Evolutionary conservation across 2,888 invertebrate genomes (phyloP).

Genomic region (Orthosia gracilis): DNA sequence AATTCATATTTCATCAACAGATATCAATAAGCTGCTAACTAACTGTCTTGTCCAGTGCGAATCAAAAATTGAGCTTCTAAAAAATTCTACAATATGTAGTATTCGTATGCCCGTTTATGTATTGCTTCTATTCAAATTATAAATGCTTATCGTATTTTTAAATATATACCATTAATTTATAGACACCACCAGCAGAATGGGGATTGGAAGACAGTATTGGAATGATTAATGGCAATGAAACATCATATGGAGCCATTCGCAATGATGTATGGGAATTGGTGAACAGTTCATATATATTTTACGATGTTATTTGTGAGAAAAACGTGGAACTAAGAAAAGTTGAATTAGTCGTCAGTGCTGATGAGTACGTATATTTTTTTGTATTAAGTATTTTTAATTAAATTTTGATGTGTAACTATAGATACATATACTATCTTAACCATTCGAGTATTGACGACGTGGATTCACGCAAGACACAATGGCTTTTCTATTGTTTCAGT

Average conservation of each 20-base stretch:
- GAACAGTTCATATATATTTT: constrained; percentile 80
- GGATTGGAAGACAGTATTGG: constrained; percentile 61
- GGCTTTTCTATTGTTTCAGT: too few relatives aligned
- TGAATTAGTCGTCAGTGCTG: constrained; percentile 73
- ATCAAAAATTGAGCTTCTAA: constrained; percentile 30
- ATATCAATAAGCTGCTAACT: not conserved
- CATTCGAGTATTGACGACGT: too few relatives aligned
- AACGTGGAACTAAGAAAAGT: constrained; percentile 74
- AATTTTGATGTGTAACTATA: not conserved
- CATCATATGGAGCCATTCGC: constrained; percentile 75
- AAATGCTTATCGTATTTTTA: not conserved
- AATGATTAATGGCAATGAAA: constrained; percentile 59
- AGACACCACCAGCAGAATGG: constrained; percentile 75
- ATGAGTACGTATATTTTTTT: constrained; percentile 73
- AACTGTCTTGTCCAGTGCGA: not conserved
- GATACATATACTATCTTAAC: not conserved
- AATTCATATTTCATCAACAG: not conserved
- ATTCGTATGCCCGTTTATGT: constrained; percentile 18
- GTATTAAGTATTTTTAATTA: not conserved
- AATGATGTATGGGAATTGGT: constrained; percentile 81
- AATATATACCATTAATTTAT: constrained; percentile 41
- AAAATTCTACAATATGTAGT: not conserved
- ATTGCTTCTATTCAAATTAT: constrained; percentile 5
- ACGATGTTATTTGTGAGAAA: constrained; percentile 85
- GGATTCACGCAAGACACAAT: too few relatives aligned